A percentile compares a stretch with the other conserved stretches of the same genome.
phyloP scores from a whole-genome alignment of 2,888 invertebrate genomes.

The Drosophila diplacantha region DNA sequence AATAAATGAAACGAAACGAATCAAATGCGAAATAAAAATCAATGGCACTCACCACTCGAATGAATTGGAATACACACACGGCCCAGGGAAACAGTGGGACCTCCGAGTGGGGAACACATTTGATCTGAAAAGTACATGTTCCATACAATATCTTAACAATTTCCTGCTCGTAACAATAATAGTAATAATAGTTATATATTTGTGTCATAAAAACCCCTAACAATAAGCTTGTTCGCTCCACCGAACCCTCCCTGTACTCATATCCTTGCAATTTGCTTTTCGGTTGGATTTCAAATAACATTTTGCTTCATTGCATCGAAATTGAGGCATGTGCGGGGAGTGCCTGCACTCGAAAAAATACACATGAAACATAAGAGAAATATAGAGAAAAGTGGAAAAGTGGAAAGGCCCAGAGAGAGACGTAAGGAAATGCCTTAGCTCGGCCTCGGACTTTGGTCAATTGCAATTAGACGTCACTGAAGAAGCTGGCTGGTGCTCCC shows the following conservation, averaged over 20 bases:
- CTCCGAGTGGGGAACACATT: background rate
- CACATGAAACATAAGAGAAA: too few species aligned
- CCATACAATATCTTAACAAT: background rate
- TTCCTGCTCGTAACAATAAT: background rate
- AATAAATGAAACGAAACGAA: conserved; percentile 71
- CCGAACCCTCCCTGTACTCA: conserved; percentile 1
- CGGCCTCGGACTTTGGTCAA: conserved; percentile 60
- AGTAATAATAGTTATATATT: background rate
- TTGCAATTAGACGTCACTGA: conserved; percentile 66
- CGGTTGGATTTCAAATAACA: conserved; percentile 72
- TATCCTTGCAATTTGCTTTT: conserved; percentile 61
- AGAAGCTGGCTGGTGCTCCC: conserved; percentile 32
- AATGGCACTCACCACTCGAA: conserved; percentile 69
- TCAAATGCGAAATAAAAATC: conserved; percentile 72
- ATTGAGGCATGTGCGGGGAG: conserved; percentile 51
- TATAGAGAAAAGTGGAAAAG: background rate
- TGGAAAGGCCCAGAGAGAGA: background rate
- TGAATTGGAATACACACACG: conserved; percentile 59
- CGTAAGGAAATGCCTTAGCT: conserved; percentile 9
- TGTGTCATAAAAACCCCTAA: background rate
- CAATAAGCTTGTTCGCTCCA: background rate
- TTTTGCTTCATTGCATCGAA: conserved; percentile 69
- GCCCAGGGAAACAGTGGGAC: background rate
- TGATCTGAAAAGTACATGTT: background rate
- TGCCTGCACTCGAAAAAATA: conserved; percentile 1